These are phyloP conservation scores for Zaprionus camerounensis DNA, from an alignment of 1,140 invertebrate species.

Conservation along the genomic window DNA sequence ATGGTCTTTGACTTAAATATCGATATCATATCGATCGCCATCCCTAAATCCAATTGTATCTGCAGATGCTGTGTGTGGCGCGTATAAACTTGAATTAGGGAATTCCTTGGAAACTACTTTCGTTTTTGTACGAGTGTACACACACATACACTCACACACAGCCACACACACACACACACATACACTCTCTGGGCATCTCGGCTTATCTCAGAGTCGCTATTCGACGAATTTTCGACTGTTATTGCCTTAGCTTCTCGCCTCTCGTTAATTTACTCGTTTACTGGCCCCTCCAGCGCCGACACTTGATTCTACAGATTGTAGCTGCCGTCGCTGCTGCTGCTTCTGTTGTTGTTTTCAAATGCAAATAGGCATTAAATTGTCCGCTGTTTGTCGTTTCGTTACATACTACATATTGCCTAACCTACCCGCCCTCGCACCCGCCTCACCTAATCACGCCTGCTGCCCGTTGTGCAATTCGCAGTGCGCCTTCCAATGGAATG, in stretches of 20 bases:
- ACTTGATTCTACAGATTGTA: slow-evolving; percentile 72
- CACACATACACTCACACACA: not conserved
- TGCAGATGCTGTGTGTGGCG: no score
- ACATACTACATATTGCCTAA: slow-evolving; percentile 70
- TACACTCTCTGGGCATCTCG: not conserved
- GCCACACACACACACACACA: not conserved
- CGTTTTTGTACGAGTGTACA: slow-evolving; percentile 20
- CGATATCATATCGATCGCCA: not conserved
- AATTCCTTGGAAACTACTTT: not conserved
- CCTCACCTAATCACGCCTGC: not conserved
- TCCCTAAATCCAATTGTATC: not conserved
- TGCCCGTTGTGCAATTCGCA: slow-evolving; percentile 65
- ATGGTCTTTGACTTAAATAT: not conserved
- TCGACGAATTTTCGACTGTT: not conserved
- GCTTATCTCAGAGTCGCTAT: no score
- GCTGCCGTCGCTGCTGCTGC: slow-evolving; percentile 8
- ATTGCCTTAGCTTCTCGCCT: slow-evolving; percentile 22
- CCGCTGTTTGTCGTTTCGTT: slow-evolving; percentile 75
- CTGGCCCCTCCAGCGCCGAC: slow-evolving; percentile 51
- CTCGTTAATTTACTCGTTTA: slow-evolving; percentile 67
- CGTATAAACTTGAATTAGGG: not conserved
- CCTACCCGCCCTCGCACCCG: slow-evolving; percentile 5
- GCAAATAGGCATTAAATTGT: slow-evolving; percentile 79
- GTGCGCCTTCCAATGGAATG: slow-evolving; percentile 39
- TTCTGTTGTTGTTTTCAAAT: slow-evolving; percentile 64